These are phyloP conservation scores for Caenorhabditis becei DNA, from an alignment of 2,888 invertebrate species.

Conservation along the genomic window DNA sequence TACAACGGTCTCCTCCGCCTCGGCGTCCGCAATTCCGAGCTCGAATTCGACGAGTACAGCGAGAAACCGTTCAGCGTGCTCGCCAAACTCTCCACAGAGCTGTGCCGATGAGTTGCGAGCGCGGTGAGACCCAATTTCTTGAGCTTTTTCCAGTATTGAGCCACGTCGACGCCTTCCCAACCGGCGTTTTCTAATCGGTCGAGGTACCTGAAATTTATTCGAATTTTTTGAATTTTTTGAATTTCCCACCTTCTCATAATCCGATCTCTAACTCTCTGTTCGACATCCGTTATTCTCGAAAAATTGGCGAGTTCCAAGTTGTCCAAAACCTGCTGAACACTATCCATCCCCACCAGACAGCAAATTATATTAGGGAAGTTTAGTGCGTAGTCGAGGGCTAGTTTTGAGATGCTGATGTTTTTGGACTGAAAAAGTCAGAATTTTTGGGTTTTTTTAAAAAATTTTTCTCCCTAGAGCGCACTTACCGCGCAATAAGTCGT, in stretches of 20 bases:
- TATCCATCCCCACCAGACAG: constrained; percentile 75
- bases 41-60: constrained; percentile 68
- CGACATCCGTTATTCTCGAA: constrained; percentile 65
- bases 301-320: constrained; percentile 59
- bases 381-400: constrained; percentile 75
- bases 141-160: constrained; percentile 83
- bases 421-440: constrained; percentile 68
- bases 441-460: not conserved
- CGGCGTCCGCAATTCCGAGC: constrained; percentile 66
- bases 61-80: constrained; percentile 76
- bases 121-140: constrained; percentile 74
- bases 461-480: not conserved
- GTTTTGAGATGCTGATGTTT: constrained; percentile 71
- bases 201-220: constrained; percentile 75
- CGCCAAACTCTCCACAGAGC: constrained; percentile 75
- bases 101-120: constrained; percentile 70
- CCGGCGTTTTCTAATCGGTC: constrained; percentile 85
- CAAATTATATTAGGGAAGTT: constrained; percentile 71
- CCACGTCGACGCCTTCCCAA: constrained; percentile 87
- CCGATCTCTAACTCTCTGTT: constrained; percentile 74
- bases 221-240: too few species aligned
- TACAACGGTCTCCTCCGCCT: constrained; percentile 45
- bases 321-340: constrained; percentile 63
- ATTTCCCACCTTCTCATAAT: constrained; percentile 74
- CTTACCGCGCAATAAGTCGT: constrained; percentile 65